Conservation (phyloP, 2,797 vertebrate genomes). For the Hybognathus amarus region DNA sequence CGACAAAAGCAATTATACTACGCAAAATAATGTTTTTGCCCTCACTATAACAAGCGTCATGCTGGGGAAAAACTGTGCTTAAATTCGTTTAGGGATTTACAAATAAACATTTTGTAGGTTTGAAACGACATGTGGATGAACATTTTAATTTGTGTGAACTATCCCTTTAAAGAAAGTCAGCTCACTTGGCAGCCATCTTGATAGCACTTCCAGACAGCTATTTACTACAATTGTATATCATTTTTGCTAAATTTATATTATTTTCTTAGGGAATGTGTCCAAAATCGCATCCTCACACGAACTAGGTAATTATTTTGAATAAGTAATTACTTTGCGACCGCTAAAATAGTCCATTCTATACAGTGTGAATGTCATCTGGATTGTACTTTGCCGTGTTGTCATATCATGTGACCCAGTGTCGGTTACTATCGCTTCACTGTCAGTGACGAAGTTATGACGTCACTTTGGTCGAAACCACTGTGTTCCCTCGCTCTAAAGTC, state of each 20-base stretch:
- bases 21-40: neutral
- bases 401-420: neutral
- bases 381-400: fast-evolving
- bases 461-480: too few species aligned
- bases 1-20: neutral
- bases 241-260: neutral
- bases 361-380: neutral
- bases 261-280: neutral
- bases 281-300: neutral
- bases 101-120: neutral
- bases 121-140: too few species aligned
- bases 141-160: neutral
- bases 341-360: neutral
- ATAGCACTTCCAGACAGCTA: neutral
- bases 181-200: neutral
- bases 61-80: neutral
- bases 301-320: neutral
- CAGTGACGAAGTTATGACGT: neutral
- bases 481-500: too few species aligned
- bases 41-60: neutral
- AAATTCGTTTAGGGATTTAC: neutral
- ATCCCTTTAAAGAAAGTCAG: neutral
- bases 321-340: neutral
- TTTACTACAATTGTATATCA: neutral
- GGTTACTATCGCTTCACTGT: neutral